Evolutionary conservation across 2,888 invertebrate genomes (phyloP).

Genomic region (Hanleya hanleyi): DNA sequence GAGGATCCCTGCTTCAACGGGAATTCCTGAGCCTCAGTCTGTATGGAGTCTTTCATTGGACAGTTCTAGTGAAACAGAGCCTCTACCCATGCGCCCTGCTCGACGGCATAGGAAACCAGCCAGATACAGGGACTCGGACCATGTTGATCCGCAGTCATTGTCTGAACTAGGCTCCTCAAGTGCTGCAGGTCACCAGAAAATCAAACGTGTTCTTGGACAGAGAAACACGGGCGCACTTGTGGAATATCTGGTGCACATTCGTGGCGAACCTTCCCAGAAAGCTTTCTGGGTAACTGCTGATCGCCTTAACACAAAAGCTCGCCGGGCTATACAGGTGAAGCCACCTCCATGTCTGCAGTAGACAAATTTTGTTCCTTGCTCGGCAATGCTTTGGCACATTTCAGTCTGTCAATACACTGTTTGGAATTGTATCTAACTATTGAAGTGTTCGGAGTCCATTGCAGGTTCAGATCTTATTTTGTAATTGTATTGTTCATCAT

Average conservation of each 20-base stretch:
- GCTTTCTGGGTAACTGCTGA: constrained; percentile 20
- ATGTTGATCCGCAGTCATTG: not conserved
- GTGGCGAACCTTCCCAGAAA: constrained; percentile 33
- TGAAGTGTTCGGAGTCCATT: too few species aligned
- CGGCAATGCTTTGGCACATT: too few species aligned
- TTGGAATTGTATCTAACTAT: too few species aligned
- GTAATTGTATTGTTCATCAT: too few species aligned
- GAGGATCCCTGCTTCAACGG: too few species aligned
- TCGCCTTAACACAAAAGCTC: not conserved
- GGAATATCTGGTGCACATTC: constrained; percentile 29
- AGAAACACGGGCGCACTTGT: constrained; percentile 22
- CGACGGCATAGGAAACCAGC: not conserved
- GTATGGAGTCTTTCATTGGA: too few species aligned
- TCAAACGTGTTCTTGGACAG: constrained; percentile 32
- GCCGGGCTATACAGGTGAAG: not conserved
- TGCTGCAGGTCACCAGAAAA: constrained; percentile 7
- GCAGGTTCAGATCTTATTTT: too few species aligned
- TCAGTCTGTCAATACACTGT: too few species aligned
- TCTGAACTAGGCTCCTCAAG: not conserved
- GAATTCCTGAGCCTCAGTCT: too few species aligned
- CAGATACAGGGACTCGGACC: not conserved
- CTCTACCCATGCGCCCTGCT: not conserved
- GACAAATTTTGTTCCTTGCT: too few species aligned
- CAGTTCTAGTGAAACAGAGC: not conserved
- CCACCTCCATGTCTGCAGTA: not conserved